Evolutionary conservation across 2,888 invertebrate genomes (phyloP), one percentile per base, ranked within the genome.

Genomic region (Xanthia togata): DNA sequence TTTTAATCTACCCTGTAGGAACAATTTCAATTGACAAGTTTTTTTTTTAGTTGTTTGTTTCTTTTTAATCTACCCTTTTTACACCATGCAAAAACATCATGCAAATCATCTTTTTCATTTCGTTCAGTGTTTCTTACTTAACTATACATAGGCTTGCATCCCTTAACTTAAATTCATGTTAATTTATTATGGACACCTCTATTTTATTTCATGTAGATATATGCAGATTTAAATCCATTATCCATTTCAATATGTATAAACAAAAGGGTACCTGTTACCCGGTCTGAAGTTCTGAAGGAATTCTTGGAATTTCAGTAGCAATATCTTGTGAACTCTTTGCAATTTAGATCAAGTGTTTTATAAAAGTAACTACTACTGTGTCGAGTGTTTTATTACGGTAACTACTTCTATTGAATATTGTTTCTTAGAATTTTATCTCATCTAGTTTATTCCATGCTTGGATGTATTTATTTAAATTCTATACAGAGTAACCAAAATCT

Each of bases 201-300:
- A 68, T 85, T 81, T 82, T 77, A 81, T 85, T 82, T 77, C 59
- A 85, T 85, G 85, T 84, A 82, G 85, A 81, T 76, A 81, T 81
- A 81, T 83, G 85, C 85, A 83, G 73, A 85, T 83, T 73, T 64
- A 68, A 77, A 81, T 82, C 73, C 82, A 85, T 85, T 85, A 83
- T 84, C 63, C 77, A 71, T 82, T 83, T 83, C 71, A 78, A 83
- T 81, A 82, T 84, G 85, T 81, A 84, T 84, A 84, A 81, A 82
- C 81, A 84, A 72, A 79, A 53, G 57, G 70, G 60, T 63, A 80
- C 74, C 80, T 70, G 80, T 74, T 74, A 83, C 35, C 69, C 55
- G 60, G 23, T 68, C 35, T 67, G n/a, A 68, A 68, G n/a, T 72
- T 72, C 26, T 41, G 38, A 38, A 68, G 53, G 31, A 74, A 75